These are phyloP conservation scores for Mormyrus proboscirostris DNA, from an alignment of 2,797 vertebrate genomes.

Conservation along the genomic window DNA sequence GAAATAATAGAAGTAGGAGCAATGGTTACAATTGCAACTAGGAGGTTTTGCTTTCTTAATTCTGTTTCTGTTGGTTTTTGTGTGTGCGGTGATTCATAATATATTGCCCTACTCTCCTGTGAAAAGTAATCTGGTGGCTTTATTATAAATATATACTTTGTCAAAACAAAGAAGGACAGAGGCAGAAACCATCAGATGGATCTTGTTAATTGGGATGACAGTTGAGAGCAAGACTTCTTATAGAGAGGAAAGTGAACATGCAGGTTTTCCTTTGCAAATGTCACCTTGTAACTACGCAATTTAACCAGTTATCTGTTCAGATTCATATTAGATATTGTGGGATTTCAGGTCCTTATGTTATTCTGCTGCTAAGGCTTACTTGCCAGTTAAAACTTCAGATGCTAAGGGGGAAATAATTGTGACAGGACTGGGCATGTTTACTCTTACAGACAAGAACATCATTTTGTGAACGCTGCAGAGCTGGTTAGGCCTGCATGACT, in stretches of 20 bases:
- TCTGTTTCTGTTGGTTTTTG: background rate
- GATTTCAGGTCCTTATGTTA: background rate
- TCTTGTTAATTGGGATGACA: background rate
- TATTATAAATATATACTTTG: background rate
- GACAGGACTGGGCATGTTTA: conserved; percentile 2
- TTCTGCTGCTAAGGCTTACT: background rate
- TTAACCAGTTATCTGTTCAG: conserved; percentile 1
- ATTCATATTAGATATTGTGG: background rate
- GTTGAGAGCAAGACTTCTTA: background rate
- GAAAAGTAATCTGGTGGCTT: background rate
- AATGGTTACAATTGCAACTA: background rate
- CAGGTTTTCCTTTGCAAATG: background rate
- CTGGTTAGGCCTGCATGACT: background rate
- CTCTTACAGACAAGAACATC: background rate
- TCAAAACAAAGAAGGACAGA: background rate
- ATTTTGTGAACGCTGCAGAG: background rate
- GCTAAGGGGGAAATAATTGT: background rate
- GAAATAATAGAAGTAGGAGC: background rate
- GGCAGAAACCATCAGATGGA: background rate
- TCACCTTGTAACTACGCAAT: background rate
- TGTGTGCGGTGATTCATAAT: background rate
- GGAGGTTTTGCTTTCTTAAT: background rate
- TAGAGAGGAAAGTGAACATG: background rate
- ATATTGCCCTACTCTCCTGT: background rate
- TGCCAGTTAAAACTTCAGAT: background rate